Evolutionary conservation across 2,113 vertebrate species (phyloP).

Genomic region (Salvelinus namaycush): DNA sequence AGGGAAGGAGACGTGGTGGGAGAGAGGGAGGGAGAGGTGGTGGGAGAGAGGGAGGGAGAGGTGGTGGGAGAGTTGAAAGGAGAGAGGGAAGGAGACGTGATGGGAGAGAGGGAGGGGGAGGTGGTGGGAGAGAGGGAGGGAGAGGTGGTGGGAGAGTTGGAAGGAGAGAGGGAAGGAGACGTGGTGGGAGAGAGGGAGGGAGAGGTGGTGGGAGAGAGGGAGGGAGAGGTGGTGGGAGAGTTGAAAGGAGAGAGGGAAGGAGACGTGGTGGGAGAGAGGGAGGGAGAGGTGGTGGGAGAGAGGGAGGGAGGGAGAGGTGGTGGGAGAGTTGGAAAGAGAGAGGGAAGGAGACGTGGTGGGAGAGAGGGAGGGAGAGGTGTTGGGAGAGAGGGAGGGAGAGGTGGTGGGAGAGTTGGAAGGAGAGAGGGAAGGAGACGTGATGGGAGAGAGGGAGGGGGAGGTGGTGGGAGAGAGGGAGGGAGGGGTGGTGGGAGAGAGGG

Average conservation of each 20-base stretch:
- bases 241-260: neutral
- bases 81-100: neutral
- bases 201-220: neutral
- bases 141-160: too few relatives aligned
- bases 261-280: neutral
- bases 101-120: neutral
- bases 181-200: too few relatives aligned
- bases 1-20: neutral
- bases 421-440: too few relatives aligned
- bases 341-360: neutral
- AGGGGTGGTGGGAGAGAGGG: too few relatives aligned
- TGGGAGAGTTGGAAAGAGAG: neutral
- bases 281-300: neutral
- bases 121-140: too few relatives aligned
- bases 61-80: too few relatives aligned
- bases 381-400: too few relatives aligned
- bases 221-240: too few relatives aligned
- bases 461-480: neutral
- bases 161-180: too few relatives aligned
- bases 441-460: too few relatives aligned
- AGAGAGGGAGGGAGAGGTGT: neutral
- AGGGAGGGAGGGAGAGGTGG: too few relatives aligned
- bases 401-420: neutral
- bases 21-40: neutral
- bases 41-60: too few relatives aligned